Base-by-base conservation (phyloP, 2,888 invertebrate species). In the Molorchus minor region DNA sequence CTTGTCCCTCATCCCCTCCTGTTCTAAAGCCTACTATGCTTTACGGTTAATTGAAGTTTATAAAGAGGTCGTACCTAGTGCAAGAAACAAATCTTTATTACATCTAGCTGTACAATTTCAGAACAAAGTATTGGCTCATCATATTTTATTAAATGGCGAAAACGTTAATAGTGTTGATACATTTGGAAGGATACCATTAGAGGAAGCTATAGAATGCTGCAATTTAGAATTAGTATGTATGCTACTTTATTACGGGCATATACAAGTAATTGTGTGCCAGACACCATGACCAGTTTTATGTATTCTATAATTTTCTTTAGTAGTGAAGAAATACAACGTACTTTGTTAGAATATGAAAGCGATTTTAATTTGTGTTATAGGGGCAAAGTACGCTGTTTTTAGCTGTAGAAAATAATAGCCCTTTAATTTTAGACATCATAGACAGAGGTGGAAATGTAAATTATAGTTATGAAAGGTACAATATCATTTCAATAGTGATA, bases 231-330 rank as follows among this genome's bases (percentile, higher is more conserved):
- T 45, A 10, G 45, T 45, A 10, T 45, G 45, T 45, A 45, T 45
- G 45, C 16, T 45, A n/a, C 45, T 45, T 10, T 45, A 45, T 10
- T 45, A 45, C 29, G 45, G 45, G 45, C 45, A 3, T 45, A 45
- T 29, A 20, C 21, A 3, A 30, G 29, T 20, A 10, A 45, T n/a
- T n/a, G n/a, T 10, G 12, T 30, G 10, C 29, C 19, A 1, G 20
- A 45, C n/a, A 45, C 25, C 7, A 8, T 45, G 7, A 45, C 45
- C 12, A 10, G 29, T 12, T 45, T 45, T 20, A 30, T 45, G 30
- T 45, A 45, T 15, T 45, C 45, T 2, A 45, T 45, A 45, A 29
- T 29, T 13, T 45, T 15, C 16, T 15, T 16, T 7, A 25, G 29
- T 16, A 29, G 25, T 4, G 15, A 45, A 13, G 30, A 15, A 0